Conservation (phyloP, 2,113 vertebrate species). For the Protobothrops mucrosquamatus region DNA sequence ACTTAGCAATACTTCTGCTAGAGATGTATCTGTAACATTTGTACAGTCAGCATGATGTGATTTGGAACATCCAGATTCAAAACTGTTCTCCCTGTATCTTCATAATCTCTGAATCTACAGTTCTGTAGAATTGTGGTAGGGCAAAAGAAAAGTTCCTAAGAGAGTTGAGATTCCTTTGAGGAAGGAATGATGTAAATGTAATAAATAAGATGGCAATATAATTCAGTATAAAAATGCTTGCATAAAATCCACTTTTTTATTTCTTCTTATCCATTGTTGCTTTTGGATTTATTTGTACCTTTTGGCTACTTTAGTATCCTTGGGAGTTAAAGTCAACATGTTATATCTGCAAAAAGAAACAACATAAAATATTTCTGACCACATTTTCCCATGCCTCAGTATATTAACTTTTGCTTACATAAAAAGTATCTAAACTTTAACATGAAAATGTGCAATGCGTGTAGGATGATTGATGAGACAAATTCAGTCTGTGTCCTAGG, state of each 20-base stretch:
- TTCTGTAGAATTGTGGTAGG: background rate
- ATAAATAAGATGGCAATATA: background rate
- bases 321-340: conserved; percentile 48
- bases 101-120: background rate
- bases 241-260: conserved; percentile 21
- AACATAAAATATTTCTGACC: conserved; percentile 51
- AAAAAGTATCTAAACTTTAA: conserved; percentile 62
- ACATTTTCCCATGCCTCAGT: conserved; percentile 53
- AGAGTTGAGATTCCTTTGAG: background rate
- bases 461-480: conserved; percentile 54
- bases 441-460: conserved; percentile 58
- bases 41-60: background rate
- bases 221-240: background rate
- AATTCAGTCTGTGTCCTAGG: conserved; percentile 50
- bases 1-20: background rate
- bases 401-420: conserved; percentile 58
- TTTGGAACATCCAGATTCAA: background rate
- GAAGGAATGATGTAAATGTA: background rate
- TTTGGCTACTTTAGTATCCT: conserved; percentile 52
- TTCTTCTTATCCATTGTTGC: conserved; percentile 47
- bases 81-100: background rate
- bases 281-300: conserved; percentile 53
- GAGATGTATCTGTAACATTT: too few relatives aligned
- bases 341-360: conserved; percentile 41
- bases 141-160: background rate